Evolutionary conservation across 2,113 vertebrate species (phyloP).

Genomic region (Campylomormyrus numenius): DNA sequence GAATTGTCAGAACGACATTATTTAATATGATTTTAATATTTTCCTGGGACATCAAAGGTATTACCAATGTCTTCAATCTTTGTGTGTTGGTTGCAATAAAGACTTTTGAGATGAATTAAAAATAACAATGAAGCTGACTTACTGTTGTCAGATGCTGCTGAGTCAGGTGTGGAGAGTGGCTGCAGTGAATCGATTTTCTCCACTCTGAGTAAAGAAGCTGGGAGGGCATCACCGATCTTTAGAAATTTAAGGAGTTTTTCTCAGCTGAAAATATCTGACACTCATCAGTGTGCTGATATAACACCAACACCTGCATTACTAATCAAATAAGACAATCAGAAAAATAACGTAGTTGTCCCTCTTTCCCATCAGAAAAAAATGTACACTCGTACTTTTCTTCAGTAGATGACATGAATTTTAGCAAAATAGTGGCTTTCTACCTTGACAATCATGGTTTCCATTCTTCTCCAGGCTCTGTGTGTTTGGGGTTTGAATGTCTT

Average conservation of each 20-base stretch:
- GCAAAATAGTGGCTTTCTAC: neutral
- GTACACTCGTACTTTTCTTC: neutral
- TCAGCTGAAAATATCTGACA: neutral
- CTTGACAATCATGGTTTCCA: neutral
- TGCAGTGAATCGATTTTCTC: slow-evolving; percentile 28
- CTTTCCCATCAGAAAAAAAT: neutral
- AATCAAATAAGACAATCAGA: neutral
- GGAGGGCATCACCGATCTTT: neutral
- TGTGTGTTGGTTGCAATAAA: slow-evolving; percentile 6
- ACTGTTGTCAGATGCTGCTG: slow-evolving; percentile 6
- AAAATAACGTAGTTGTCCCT: neutral
- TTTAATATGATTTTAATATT: neutral
- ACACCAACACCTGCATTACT: neutral
- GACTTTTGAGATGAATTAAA: slow-evolving; percentile 13
- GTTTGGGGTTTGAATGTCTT: neutral
- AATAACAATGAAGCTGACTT: slow-evolving; percentile 16
- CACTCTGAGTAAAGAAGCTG: neutral
- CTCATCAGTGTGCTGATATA: neutral
- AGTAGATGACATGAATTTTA: neutral
- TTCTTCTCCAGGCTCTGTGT: neutral
- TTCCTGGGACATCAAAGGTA: neutral
- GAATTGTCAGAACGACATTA: neutral
- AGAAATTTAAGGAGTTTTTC: neutral
- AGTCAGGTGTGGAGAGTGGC: slow-evolving; percentile 22
- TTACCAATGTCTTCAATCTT: neutral